Evolutionary conservation across 2,888 invertebrate genomes (phyloP).

Genomic region (Plutella xylostella): DNA sequence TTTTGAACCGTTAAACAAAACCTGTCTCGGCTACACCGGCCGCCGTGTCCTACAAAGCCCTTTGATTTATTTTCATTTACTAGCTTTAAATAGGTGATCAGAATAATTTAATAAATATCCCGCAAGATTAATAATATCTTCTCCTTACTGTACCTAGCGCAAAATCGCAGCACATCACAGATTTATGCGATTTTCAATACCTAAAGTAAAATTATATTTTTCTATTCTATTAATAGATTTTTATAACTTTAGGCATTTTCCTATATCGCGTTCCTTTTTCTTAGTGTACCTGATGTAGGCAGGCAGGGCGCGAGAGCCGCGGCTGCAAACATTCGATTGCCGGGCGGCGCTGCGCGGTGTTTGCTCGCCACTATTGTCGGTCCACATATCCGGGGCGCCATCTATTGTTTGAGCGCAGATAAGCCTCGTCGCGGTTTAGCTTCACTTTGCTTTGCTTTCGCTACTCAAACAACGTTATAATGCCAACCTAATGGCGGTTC

Average conservation of each 20-base stretch:
- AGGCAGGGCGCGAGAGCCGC: too few species aligned
- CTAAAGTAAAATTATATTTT: too few species aligned
- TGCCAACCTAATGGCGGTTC: not conserved
- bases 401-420: slow-evolving; percentile 49
- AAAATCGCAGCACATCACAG: too few species aligned
- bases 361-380: slow-evolving; percentile 42
- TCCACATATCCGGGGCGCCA: slow-evolving; percentile 39
- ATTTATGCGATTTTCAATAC: too few species aligned
- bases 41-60: slow-evolving; percentile 27
- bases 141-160: not conserved
- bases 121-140: not conserved
- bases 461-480: slow-evolving; percentile 23
- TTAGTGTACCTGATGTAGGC: not conserved
- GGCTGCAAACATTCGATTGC: too few species aligned
- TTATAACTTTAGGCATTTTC: too few species aligned
- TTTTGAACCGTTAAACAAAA: slow-evolving; percentile 14
- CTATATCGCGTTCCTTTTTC: too few species aligned
- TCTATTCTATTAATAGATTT: too few species aligned
- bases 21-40: slow-evolving; percentile 8
- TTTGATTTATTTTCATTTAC: slow-evolving; percentile 24
- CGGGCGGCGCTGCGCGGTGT: too few species aligned
- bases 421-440: slow-evolving; percentile 29
- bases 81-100: too few species aligned
- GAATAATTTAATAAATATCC: not conserved
- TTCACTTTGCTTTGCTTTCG: slow-evolving; percentile 20